A percentile compares a stretch with the other conserved stretches of the same genome.
Evolutionary conservation across 2,113 vertebrate species (phyloP).

Genomic region (Triplophysa rosa): DNA sequence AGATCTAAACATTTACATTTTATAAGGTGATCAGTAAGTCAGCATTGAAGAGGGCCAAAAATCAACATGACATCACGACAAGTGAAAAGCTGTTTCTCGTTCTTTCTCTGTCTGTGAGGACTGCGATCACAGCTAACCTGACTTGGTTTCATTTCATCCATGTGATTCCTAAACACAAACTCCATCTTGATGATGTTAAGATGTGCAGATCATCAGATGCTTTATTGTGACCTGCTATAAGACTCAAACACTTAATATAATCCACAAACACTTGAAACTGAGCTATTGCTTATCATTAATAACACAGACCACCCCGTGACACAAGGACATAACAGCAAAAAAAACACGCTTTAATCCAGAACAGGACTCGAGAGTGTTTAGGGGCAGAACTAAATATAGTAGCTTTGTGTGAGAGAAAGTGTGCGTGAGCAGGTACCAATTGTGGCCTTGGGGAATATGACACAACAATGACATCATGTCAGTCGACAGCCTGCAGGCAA

Average conservation of each 20-base stretch:
- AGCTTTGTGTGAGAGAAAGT: slow-evolving; percentile 14
- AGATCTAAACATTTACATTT: neutral
- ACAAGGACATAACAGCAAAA: slow-evolving; percentile 2
- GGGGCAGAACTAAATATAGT: slow-evolving; percentile 13
- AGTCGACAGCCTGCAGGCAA: neutral
- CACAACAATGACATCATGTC: slow-evolving; percentile 3
- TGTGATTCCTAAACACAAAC: neutral
- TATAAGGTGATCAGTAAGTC: no score
- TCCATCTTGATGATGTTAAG: neutral
- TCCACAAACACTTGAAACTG: neutral
- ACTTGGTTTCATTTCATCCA: neutral
- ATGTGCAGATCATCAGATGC: no score
- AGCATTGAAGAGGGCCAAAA: neutral
- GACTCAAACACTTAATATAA: neutral
- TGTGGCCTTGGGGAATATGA: slow-evolving; percentile 17
- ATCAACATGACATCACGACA: neutral
- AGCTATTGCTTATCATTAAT: slow-evolving; percentile 18
- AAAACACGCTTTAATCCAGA: slow-evolving; percentile 9
- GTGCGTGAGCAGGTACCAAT: slow-evolving; percentile 10
- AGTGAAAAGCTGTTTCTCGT: neutral
- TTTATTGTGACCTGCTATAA: neutral
- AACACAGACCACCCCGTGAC: neutral
- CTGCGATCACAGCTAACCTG: neutral
- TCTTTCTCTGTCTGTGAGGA: neutral
- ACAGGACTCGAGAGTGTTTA: neutral